phyloP scores from a whole-genome alignment of 23 tunicate species.

The Aplidium turbinatum region DNA sequence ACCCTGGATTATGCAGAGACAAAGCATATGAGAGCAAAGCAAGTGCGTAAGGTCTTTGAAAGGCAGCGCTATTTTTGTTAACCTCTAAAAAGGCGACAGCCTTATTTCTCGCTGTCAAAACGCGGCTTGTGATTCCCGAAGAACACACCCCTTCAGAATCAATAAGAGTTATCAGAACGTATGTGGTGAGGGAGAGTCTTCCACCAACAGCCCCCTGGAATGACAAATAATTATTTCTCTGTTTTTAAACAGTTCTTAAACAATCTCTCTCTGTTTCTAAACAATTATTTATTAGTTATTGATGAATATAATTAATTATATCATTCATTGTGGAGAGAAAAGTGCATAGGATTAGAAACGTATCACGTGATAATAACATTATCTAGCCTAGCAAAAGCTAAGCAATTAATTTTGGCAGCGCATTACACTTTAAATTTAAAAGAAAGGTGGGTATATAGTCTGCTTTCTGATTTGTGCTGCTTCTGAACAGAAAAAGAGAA shows the following conservation, averaged over 20 bases:
- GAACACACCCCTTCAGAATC: constrained; percentile 17
- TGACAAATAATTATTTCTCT: neutral
- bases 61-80: constrained; percentile 16
- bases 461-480: too few relatives aligned
- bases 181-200: constrained; percentile 39
- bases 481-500: too few relatives aligned
- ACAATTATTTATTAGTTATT: too few relatives aligned
- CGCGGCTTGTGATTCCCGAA: constrained; percentile 4
- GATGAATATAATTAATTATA: too few relatives aligned
- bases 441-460: too few relatives aligned
- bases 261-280: too few relatives aligned
- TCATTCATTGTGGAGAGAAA: too few relatives aligned
- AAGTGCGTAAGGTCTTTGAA: constrained; percentile 38
- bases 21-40: constrained; percentile 63
- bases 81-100: constrained; percentile 31
- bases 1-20: constrained; percentile 35
- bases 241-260: neutral
- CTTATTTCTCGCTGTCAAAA: neutral
- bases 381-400: too few relatives aligned
- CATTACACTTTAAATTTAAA: too few relatives aligned
- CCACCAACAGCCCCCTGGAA: constrained; percentile 34
- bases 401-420: too few relatives aligned
- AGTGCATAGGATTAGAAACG: too few relatives aligned
- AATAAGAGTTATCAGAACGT: constrained; percentile 40
- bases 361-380: too few relatives aligned